Conservation (phyloP, 2,113 vertebrate species). For the Delphinus delphis region DNA sequence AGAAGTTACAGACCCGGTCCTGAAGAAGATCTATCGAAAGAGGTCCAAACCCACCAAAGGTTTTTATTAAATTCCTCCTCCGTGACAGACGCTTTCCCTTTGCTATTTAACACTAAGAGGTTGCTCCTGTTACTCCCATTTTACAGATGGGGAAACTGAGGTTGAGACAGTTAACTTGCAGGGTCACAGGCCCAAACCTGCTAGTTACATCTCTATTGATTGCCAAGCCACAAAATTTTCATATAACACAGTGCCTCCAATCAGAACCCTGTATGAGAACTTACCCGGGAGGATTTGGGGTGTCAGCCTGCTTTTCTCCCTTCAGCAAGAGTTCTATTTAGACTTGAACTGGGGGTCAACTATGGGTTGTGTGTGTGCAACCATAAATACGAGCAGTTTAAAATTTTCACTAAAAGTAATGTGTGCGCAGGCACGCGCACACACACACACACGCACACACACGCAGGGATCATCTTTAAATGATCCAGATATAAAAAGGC, state of each 20-base stretch:
- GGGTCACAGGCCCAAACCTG: not conserved
- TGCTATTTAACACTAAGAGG: not conserved
- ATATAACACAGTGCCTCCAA: not conserved
- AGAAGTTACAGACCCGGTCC: not conserved
- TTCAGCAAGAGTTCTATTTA: not conserved
- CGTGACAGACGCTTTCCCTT: not conserved
- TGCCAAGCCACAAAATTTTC: not conserved
- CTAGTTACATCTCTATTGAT: not conserved
- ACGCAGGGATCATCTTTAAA: not conserved
- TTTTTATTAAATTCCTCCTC: not conserved
- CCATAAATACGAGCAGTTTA: not conserved
- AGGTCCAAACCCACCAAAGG: not conserved
- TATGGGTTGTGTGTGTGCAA: not conserved
- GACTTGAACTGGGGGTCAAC: not conserved
- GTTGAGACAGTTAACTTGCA: not conserved
- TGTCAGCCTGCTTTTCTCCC: not conserved
- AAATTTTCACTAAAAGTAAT: not conserved
- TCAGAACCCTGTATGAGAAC: not conserved
- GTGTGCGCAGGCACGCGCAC: accelerated
- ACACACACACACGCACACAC: not conserved
- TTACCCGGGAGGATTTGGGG: not conserved
- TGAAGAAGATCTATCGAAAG: not conserved
- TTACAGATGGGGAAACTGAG: not conserved
- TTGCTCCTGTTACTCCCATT: not conserved
- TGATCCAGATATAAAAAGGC: not conserved